Evolutionary conservation across 2,797 vertebrate genomes (phyloP).

Genomic region (Meda fulgida): DNA sequence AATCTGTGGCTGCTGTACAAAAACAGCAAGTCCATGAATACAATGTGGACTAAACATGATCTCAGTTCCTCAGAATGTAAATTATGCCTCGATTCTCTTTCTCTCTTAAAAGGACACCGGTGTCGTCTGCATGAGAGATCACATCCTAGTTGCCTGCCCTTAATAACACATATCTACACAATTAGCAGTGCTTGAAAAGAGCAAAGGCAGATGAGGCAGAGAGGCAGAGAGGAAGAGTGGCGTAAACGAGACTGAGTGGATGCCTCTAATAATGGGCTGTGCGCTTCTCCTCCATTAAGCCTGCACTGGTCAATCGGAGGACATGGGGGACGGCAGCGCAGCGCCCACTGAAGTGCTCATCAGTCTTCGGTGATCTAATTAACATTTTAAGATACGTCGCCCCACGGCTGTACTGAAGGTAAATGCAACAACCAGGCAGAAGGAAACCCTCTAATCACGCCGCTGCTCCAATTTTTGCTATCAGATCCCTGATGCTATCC

Average conservation of each 20-base stretch:
- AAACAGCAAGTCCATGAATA: constrained; percentile 25
- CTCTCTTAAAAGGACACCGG: constrained; percentile 43
- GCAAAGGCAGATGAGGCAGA: constrained; percentile 9
- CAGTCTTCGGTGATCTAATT: constrained; percentile 63
- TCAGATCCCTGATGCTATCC: constrained; percentile 8
- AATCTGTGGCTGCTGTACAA: constrained; percentile 24
- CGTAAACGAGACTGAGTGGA: constrained; percentile 41
- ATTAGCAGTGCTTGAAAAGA: constrained; percentile 51
- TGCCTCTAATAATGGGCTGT: constrained; percentile 57
- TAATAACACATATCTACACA: constrained; percentile 60
- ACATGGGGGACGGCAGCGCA: constrained; percentile 17
- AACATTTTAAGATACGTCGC: constrained; percentile 59
- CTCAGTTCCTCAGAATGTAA: constrained; percentile 37
- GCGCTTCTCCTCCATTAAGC: constrained; percentile 58
- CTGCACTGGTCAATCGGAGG: constrained; percentile 43
- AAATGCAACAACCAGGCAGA: constrained; percentile 28
- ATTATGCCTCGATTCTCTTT: constrained; percentile 31
- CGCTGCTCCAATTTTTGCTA: constrained; percentile 20
- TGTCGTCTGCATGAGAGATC: constrained; percentile 48
- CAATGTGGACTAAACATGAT: constrained; percentile 41
- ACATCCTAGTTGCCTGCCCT: constrained; percentile 60
- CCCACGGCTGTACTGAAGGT: constrained; percentile 41
- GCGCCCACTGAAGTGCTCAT: constrained; percentile 58
- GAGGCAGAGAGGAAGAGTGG: constrained; percentile 17
- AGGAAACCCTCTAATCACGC: constrained; percentile 11